These are phyloP conservation scores for Nasonovia ribisnigri DNA, from an alignment of 2,888 invertebrate species.

Conservation along the genomic window DNA sequence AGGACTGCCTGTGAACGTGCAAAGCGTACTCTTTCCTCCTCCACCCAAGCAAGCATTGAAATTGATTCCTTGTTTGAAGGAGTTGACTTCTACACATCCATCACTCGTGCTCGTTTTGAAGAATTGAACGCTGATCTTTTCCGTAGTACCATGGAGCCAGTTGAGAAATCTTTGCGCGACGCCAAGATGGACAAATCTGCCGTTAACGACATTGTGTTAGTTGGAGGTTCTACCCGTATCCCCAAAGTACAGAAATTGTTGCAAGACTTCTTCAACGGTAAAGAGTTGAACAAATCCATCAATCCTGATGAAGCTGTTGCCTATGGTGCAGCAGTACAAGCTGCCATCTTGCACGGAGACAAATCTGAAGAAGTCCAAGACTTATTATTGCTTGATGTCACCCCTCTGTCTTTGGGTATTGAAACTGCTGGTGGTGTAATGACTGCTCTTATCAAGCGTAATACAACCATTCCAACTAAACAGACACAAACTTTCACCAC, in stretches of 20 bases:
- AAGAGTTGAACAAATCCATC: conserved; percentile 96
- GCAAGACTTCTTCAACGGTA: conserved; percentile 96
- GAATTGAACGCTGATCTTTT: conserved; percentile 96
- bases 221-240: conserved; percentile 86
- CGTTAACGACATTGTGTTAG: conserved; percentile 81
- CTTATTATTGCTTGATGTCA: conserved; percentile 90
- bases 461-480: conserved; percentile 97
- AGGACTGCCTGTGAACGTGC: conserved; percentile 93
- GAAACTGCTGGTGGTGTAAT: conserved; percentile 94
- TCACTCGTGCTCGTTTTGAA: conserved; percentile 93
- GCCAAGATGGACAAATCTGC: conserved; percentile 83
- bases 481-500: conserved; percentile 97
- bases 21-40: conserved; percentile 87
- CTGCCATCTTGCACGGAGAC: conserved; percentile 90
- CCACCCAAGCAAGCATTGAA: conserved; percentile 92
- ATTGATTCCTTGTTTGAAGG: conserved; percentile 96
- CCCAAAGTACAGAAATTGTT: conserved; percentile 97
- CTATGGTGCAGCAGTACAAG: conserved; percentile 96
- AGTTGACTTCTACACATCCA: conserved; percentile 89
- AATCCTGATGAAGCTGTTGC: conserved; percentile 99
- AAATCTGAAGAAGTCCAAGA: conserved; percentile 92
- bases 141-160: conserved; percentile 77
- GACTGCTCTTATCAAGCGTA: conserved; percentile 96
- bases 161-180: conserved; percentile 80
- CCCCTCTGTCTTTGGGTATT: conserved; percentile 92